These are phyloP conservation scores for Enteromius radiatus DNA, from an alignment of 2,797 vertebrate genomes.

Conservation along the genomic window DNA sequence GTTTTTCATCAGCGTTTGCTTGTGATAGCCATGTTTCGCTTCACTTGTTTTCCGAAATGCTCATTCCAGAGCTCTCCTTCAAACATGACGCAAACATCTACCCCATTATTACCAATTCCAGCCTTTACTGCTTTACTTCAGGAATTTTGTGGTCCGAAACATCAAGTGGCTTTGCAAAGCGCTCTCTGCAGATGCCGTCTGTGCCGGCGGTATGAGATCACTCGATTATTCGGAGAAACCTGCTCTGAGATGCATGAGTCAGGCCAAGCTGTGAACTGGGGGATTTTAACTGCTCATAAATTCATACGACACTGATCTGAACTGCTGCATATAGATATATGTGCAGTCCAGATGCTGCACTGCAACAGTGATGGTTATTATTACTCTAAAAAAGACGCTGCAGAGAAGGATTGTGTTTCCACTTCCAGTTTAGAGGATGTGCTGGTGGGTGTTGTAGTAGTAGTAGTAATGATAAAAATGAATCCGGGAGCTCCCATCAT, in stretches of 20 bases:
- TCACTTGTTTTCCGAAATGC: slow-evolving; percentile 19
- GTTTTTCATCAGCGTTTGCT: slow-evolving; percentile 43
- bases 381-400: neutral
- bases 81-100: slow-evolving; percentile 18
- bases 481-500: slow-evolving; percentile 18
- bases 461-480: slow-evolving; percentile 35
- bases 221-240: slow-evolving; percentile 22
- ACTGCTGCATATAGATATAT: slow-evolving; percentile 4
- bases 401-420: neutral
- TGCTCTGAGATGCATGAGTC: slow-evolving; percentile 22
- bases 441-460: slow-evolving; percentile 11
- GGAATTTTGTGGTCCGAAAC: slow-evolving; percentile 9
- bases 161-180: neutral
- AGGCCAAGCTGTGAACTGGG: slow-evolving; percentile 7
- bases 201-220: slow-evolving; percentile 17
- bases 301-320: slow-evolving; percentile 14
- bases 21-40: slow-evolving; percentile 33
- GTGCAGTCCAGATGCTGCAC: neutral
- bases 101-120: slow-evolving; percentile 15
- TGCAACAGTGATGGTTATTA: slow-evolving; percentile 1
- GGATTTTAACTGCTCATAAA: slow-evolving; percentile 17
- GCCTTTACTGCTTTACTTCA: neutral
- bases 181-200: neutral
- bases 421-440: slow-evolving; percentile 14
- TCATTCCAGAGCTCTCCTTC: slow-evolving; percentile 17